Percentiles rank a stretch among this genome's conserved stretches.
These are phyloP conservation scores for Smittia sp. DNA, from an alignment of 2,888 invertebrate genomes.

Conservation along the genomic window DNA sequence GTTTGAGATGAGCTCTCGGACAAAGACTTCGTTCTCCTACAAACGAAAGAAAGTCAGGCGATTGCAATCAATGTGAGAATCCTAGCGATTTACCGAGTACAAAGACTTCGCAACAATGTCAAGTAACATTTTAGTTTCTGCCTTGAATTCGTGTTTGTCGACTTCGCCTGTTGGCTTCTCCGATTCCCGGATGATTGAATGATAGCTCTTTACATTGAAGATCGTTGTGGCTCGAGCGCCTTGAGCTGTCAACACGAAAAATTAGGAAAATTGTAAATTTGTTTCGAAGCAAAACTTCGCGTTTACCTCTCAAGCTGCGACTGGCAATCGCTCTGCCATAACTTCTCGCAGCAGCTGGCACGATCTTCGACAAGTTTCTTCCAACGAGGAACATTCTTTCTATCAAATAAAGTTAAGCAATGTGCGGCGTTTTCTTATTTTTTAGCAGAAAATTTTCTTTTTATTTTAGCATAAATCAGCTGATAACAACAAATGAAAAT, in stretches of 20 bases:
- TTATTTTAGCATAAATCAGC: background rate
- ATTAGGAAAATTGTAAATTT: background rate
- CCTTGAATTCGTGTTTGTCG: slow-evolving; percentile 88
- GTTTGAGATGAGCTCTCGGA: slow-evolving; percentile 93
- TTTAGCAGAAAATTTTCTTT: too few species aligned
- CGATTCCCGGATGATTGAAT: slow-evolving; percentile 46
- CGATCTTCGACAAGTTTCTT: background rate
- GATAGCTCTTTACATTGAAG: slow-evolving; percentile 41
- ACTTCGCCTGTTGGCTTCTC: slow-evolving; percentile 46
- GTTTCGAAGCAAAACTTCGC: background rate
- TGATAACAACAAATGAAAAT: background rate
- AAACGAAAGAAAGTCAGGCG: too few species aligned
- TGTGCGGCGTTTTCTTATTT: background rate
- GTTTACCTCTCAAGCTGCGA: background rate
- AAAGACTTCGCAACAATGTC: slow-evolving; percentile 96
- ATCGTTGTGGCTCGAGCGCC: background rate
- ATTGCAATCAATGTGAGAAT: too few species aligned
- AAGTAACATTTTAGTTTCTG: slow-evolving; percentile 91
- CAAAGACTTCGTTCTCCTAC: slow-evolving; percentile 98
- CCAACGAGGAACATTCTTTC: background rate
- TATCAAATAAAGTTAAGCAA: background rate
- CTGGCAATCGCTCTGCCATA: background rate
- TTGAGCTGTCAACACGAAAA: background rate
- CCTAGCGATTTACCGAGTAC: too few species aligned
- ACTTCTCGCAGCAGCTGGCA: background rate